These are phyloP conservation scores for Rhodeus uyekii DNA, from an alignment of 2,797 vertebrate genomes.

Conservation along the genomic window DNA sequence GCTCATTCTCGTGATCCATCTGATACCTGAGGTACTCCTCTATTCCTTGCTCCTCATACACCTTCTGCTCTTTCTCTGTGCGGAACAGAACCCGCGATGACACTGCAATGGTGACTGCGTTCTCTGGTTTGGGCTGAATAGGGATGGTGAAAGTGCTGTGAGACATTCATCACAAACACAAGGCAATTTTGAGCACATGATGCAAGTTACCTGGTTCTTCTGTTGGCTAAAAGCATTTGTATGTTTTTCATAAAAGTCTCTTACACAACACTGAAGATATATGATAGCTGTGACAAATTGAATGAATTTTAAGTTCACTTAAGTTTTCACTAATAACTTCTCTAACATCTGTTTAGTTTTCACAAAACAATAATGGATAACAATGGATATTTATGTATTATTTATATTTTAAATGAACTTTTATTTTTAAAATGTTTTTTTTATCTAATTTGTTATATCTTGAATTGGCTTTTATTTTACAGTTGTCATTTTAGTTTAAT, in stretches of 20 bases:
- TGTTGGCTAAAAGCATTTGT: background rate
- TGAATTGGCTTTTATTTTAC: background rate
- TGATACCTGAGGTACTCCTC: conserved; percentile 94
- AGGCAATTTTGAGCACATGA: background rate
- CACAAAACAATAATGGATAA: background rate
- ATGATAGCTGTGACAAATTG: background rate
- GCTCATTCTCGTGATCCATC: conserved; percentile 92
- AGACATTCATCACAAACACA: background rate
- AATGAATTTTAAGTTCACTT: background rate
- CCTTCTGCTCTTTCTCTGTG: conserved; percentile 91
- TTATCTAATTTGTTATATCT: background rate
- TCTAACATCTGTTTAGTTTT: background rate
- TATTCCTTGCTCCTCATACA: conserved; percentile 87
- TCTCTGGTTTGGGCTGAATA: conserved; percentile 89
- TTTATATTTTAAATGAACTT: background rate
- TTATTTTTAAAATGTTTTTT: background rate
- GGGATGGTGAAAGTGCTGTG: conserved; percentile 8
- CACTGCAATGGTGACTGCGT: conserved; percentile 92
- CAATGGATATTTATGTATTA: background rate
- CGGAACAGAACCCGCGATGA: conserved; percentile 93
- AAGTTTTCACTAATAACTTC: background rate
- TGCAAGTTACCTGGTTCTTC: background rate
- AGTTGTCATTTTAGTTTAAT: background rate
- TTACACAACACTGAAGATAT: background rate
- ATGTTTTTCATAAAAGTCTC: background rate